Base-by-base conservation (phyloP, 2,113 vertebrate species). In the Echinops telfairi region DNA sequence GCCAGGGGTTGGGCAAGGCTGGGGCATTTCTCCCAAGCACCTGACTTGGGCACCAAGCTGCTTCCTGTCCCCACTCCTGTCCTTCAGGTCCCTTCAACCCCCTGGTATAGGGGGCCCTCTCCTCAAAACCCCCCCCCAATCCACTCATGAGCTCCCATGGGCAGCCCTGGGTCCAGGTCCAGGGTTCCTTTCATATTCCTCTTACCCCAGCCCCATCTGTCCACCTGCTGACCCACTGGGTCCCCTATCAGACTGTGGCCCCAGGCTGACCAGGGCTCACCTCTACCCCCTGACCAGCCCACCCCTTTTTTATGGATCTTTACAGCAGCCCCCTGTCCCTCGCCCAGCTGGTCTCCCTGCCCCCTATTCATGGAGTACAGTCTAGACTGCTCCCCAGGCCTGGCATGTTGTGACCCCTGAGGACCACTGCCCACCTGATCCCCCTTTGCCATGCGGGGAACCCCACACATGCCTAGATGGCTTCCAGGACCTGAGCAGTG, bases 361-460 rank as follows among this genome's bases (percentile, higher is more conserved):
- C 70, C 15, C 22, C 0, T 33, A 81, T 86, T 73, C 3, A 6
- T 4, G 23, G 38, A 73, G 15, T 4, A 19, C 43, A 58, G 23
- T 77, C 62, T 27, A 8, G 3, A 3, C 7, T 2, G 17, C 10
- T 76, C 58, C 43, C 33, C 22, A 22, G 73, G 31, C 58, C 27
- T 71, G 0, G 31, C 4, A 0, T 0, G 0, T 7, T 0, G 0
- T 6, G n/a, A 25, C 19, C 60, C 29, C 33, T 2, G 10, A 33
- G 31, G 53, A 47, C 3, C 2, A 7, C 33, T 40, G 11, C 19
- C 10, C n/a, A 1, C 33, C 17, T 40, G 11, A 1, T 8, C n/a
- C 12, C 23, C 68, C 15, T 7, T 66, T 22, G 16, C 43, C 77
- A 6, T 43, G 58, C 17, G 19, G 29, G 31, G 64, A n/a, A 19